Percentiles rank a stretch among this genome's conserved stretches.
Conservation (phyloP, 2,888 invertebrate genomes). For the Lydus trimaculatus region DNA sequence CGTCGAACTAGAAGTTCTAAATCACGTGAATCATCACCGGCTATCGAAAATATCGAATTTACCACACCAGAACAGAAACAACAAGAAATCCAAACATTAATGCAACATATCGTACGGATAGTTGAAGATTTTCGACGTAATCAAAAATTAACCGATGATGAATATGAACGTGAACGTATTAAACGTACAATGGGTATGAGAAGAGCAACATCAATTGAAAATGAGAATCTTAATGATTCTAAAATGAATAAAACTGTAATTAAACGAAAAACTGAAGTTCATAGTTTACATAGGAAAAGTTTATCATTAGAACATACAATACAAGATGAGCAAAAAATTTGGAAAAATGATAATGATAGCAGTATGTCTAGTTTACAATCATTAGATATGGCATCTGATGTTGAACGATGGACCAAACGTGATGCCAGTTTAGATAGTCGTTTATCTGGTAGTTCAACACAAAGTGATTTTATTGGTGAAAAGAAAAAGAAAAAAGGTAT, state of each 20-base stretch:
- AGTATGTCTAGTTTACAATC: constrained; percentile 87
- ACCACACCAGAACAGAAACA: constrained; percentile 58
- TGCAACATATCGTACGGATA: constrained; percentile 72
- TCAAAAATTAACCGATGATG: constrained; percentile 64
- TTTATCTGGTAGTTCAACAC: constrained; percentile 83
- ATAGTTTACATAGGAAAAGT: constrained; percentile 72
- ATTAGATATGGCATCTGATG: constrained; percentile 60
- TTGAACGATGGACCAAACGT: constrained; percentile 68
- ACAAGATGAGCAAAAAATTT: constrained; percentile 71
- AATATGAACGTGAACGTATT: constrained; percentile 62
- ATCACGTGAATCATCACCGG: constrained; percentile 76
- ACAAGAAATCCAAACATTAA: constrained; percentile 59
- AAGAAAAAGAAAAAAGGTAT: constrained; percentile 83
- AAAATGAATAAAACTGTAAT: constrained; percentile 35
- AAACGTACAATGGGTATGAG: constrained; percentile 57
- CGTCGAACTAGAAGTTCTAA: constrained; percentile 71
- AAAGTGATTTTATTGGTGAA: constrained; percentile 78
- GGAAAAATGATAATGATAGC: constrained; percentile 80
- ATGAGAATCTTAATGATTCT: constrained; percentile 62
- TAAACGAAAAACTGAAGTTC: constrained; percentile 44
- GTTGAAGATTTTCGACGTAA: constrained; percentile 69
- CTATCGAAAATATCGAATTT: constrained; percentile 62
- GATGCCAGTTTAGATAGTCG: constrained; percentile 85
- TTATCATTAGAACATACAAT: constrained; percentile 75
- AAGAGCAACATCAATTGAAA: constrained; percentile 70